These are phyloP conservation scores for Trissonchulus latispiculum DNA, from an alignment of 2,888 invertebrate species.

Conservation along the genomic window DNA sequence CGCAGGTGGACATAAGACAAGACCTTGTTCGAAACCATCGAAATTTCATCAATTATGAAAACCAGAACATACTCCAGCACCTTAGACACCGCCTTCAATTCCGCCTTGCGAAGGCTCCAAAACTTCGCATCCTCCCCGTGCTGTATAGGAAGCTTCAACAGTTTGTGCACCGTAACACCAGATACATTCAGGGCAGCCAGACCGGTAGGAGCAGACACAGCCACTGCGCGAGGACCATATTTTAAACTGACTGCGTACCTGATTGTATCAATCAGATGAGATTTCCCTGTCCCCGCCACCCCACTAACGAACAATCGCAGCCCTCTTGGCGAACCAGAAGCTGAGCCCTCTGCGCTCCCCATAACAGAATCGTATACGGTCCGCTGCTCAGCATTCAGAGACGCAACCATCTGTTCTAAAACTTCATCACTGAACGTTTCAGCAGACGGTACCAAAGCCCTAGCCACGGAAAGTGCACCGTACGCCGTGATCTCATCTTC, in stretches of 20 bases:
- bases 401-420: neutral
- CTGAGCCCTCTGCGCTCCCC: neutral
- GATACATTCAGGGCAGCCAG: neutral
- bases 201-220: neutral
- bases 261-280: constrained; percentile 16
- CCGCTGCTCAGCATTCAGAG: no score
- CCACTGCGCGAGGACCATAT: neutral
- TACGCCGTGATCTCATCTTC: neutral
- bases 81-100: neutral
- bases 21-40: neutral
- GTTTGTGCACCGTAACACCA: neutral
- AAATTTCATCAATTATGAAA: neutral
- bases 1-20: neutral
- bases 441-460: neutral
- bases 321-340: neutral
- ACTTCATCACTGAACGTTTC: neutral
- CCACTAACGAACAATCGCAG: neutral
- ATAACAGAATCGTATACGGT: neutral
- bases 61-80: neutral
- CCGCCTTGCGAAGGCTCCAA: neutral
- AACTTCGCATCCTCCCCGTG: neutral
- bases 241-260: neutral
- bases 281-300: constrained; percentile 9
- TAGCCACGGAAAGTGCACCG: neutral
- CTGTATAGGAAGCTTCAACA: neutral